Conservation (phyloP, 2,113 vertebrate genomes). For the Grus americana region DNA sequence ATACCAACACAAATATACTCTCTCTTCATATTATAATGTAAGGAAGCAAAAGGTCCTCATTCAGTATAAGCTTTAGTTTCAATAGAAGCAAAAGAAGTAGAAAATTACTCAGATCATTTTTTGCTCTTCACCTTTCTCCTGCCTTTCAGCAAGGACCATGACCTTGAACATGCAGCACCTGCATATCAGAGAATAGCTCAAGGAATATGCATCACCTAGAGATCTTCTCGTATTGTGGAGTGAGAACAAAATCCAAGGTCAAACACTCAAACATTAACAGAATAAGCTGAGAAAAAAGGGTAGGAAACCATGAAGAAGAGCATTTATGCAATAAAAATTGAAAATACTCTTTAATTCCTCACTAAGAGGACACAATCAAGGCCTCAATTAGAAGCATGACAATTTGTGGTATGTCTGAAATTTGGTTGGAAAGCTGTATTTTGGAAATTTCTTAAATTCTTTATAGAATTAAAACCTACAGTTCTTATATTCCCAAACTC, state of each 20-base stretch:
- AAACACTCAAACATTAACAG: background rate
- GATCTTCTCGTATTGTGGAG: background rate
- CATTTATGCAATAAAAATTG: background rate
- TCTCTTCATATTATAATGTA: background rate
- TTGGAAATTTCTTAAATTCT: background rate
- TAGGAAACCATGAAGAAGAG: background rate
- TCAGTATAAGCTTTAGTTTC: background rate
- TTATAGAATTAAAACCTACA: background rate
- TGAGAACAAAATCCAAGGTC: background rate
- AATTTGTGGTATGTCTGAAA: background rate
- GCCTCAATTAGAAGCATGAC: background rate
- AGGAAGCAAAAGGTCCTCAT: background rate
- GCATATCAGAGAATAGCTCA: background rate
- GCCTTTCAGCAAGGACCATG: background rate
- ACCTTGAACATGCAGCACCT: background rate
- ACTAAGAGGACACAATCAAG: background rate
- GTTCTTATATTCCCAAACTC: background rate
- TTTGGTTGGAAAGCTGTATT: background rate
- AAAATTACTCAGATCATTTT: background rate
- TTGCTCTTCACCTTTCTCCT: background rate
- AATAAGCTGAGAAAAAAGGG: background rate
- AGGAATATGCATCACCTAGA: background rate
- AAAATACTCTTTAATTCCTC: background rate
- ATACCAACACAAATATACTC: background rate
- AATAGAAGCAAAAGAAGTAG: background rate